Evolutionary conservation across 1,140 invertebrate genomes (phyloP).

Genomic region (Aphaenogaster ashmeadi): DNA sequence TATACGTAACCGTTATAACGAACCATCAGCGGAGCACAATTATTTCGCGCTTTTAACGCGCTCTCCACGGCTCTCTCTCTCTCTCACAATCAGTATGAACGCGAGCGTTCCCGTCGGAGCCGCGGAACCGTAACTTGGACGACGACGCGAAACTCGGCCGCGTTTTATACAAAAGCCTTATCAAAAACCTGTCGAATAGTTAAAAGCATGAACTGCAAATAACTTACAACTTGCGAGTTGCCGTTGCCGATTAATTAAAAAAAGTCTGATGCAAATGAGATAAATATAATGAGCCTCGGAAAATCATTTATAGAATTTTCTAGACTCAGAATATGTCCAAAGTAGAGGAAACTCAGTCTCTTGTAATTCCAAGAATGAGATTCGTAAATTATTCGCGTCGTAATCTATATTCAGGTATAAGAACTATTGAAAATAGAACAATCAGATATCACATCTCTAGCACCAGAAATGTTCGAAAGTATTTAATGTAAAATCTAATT

Average conservation of each 20-base stretch:
- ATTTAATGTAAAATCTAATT: background rate
- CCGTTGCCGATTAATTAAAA: conserved; percentile 5
- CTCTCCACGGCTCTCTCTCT: background rate
- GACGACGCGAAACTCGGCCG: conserved; percentile 1
- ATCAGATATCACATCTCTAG: background rate
- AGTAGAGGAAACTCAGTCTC: background rate
- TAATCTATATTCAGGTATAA: background rate
- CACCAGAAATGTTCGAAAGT: background rate
- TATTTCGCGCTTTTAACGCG: conserved; percentile 54
- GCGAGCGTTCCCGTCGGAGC: background rate
- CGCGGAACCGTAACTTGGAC: conserved; percentile 20
- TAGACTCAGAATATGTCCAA: background rate
- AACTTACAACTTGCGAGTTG: background rate
- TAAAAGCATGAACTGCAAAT: conserved; percentile 12
- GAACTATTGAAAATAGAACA: background rate
- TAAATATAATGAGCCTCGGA: background rate
- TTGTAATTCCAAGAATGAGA: background rate
- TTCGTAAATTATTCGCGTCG: background rate
- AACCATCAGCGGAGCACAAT: conserved; percentile 26
- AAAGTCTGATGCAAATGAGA: background rate
- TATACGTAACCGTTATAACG: conserved; percentile 30
- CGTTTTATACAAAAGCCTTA: background rate
- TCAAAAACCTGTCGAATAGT: conserved; percentile 2
- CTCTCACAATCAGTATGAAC: background rate
- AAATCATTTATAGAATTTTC: background rate